Conservation (phyloP, 1,140 invertebrate genomes). For the Conopomorpha cramerella region DNA sequence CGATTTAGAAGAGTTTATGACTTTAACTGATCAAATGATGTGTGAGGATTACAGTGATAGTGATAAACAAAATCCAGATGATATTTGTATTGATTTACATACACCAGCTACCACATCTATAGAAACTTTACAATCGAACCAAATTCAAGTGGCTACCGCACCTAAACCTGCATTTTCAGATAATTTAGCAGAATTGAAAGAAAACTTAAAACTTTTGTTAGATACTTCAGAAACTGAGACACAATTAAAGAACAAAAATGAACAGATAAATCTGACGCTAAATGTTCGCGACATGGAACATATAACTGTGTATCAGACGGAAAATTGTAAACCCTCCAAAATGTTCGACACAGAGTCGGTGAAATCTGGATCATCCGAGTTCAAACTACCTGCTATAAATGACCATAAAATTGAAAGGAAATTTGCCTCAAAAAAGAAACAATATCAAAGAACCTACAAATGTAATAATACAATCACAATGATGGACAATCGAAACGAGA, state of each 20-base stretch:
- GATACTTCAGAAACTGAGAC: no score
- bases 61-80: no score
- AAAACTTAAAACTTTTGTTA: no score
- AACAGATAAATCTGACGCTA: conserved; percentile 4
- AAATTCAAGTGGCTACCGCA: no score
- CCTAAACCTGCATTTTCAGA: no score
- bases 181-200: conserved; percentile 33
- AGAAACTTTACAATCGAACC: no score
- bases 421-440: conserved; percentile 12
- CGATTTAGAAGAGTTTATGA: conserved; percentile 44
- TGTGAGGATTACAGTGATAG: conserved; percentile 12
- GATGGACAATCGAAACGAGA: conserved; percentile 19
- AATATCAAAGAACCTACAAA: conserved; percentile 13
- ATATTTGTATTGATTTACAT: conserved; percentile 23
- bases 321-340: conserved; percentile 8
- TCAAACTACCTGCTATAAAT: conserved; percentile 34
- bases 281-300: conserved; percentile 38
- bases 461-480: conserved; percentile 21
- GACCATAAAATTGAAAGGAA: conserved; percentile 20
- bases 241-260: conserved; percentile 5
- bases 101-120: conserved; percentile 38
- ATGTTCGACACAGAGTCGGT: conserved; percentile 4
- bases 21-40: conserved; percentile 41
- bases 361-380: no score
- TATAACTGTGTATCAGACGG: conserved; percentile 36